Evolutionary conservation across 2,113 vertebrate species (phyloP).

Genomic region (Neodontobutis hainanensis): DNA sequence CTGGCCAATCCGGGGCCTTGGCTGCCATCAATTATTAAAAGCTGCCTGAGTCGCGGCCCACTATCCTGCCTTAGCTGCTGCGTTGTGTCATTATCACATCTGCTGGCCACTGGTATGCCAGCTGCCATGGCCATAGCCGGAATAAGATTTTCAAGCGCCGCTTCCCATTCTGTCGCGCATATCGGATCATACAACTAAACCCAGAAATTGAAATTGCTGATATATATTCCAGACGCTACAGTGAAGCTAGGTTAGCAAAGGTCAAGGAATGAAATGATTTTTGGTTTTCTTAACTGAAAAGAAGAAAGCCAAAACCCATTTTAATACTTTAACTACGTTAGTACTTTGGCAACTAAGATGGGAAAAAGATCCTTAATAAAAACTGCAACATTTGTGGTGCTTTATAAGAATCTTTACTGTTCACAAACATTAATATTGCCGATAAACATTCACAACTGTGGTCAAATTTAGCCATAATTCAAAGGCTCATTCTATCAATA

Average conservation of each 20-base stretch:
- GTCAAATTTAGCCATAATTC: slow-evolving; percentile 27
- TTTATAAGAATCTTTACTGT: slow-evolving; percentile 38
- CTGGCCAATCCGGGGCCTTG: slow-evolving; percentile 77
- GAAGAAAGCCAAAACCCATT: no score
- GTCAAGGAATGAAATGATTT: slow-evolving; percentile 55
- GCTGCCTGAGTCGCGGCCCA: slow-evolving; percentile 72
- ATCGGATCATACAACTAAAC: slow-evolving; percentile 54
- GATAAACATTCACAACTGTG: slow-evolving; percentile 21
- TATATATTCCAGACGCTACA: slow-evolving; percentile 43
- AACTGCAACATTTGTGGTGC: slow-evolving; percentile 26
- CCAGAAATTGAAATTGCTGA: slow-evolving; percentile 56
- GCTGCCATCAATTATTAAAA: slow-evolving; percentile 85
- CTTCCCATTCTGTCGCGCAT: slow-evolving; percentile 57
- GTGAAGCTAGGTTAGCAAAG: slow-evolving; percentile 43
- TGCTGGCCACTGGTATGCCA: slow-evolving; percentile 63
- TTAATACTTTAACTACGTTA: slow-evolving; percentile 10
- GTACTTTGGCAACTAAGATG: slow-evolving; percentile 36
- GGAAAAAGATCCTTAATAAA: slow-evolving; percentile 36
- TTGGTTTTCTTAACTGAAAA: slow-evolving; percentile 22
- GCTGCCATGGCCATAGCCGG: slow-evolving; percentile 61
- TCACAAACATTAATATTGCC: slow-evolving; percentile 58
- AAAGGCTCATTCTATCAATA: slow-evolving; percentile 4
- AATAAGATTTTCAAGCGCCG: slow-evolving; percentile 68
- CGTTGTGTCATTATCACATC: slow-evolving; percentile 73
- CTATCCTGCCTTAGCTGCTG: slow-evolving; percentile 62